Percentiles rank a stretch among this genome's conserved stretches.
These are phyloP conservation scores for Hydrotaea cyrtoneurina DNA, from an alignment of 2,888 invertebrate genomes.

Conservation along the genomic window DNA sequence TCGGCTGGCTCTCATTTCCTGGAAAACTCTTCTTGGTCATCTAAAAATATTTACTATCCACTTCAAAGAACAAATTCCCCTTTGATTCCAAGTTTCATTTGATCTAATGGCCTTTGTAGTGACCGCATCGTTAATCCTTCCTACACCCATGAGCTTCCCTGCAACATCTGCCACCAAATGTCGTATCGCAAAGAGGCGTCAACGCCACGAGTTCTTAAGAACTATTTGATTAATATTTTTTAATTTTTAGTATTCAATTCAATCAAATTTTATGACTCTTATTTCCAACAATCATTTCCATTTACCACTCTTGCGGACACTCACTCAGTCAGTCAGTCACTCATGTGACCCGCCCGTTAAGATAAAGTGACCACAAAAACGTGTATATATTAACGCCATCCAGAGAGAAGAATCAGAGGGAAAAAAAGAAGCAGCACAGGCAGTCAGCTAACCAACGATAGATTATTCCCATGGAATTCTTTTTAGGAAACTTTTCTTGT, in stretches of 20 bases:
- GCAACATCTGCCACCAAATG: no score
- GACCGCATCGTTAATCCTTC: no score
- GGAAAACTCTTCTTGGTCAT: no score
- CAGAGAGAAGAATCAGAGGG: background rate
- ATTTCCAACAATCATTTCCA: slow-evolving; percentile 14
- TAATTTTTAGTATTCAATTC: background rate
- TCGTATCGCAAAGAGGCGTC: background rate
- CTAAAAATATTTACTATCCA: no score
- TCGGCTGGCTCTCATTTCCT: no score
- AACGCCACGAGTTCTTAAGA: background rate
- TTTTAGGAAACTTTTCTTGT: background rate
- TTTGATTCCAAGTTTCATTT: no score
- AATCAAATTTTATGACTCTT: slow-evolving; percentile 3
- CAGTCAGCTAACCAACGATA: no score
- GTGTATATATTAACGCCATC: slow-evolving; percentile 13
- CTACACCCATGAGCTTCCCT: no score
- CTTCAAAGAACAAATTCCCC: no score
- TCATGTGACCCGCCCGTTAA: background rate
- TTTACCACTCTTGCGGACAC: background rate
- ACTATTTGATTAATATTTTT: background rate
- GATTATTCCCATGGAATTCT: slow-evolving; percentile 9
- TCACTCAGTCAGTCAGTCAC: background rate
- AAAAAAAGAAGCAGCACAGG: background rate
- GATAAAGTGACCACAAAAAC: slow-evolving; percentile 12
- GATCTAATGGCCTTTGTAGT: no score